These are phyloP conservation scores for Yponomeuta cagnagella DNA, from an alignment of 2,888 invertebrate genomes.

Conservation along the genomic window DNA sequence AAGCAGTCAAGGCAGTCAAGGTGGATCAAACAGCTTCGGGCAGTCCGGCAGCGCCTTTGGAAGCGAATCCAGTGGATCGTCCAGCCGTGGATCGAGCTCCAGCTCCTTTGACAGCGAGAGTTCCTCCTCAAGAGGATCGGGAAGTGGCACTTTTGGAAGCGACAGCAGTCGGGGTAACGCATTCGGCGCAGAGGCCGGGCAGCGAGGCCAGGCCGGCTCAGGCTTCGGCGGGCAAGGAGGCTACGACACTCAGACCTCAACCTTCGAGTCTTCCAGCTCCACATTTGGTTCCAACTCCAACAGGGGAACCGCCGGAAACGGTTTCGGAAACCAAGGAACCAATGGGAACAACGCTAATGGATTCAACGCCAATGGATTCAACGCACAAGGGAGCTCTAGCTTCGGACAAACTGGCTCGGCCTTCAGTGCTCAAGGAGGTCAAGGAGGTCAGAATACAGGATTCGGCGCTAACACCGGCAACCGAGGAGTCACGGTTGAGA, in stretches of 20 bases:
- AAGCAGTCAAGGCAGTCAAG: neutral
- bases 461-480: constrained; percentile 15
- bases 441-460: constrained; percentile 13
- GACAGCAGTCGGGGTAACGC: neutral
- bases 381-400: constrained; percentile 19
- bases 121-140: neutral
- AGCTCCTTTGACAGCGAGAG: neutral
- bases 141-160: neutral
- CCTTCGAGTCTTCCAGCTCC: neutral
- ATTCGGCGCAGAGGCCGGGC: constrained; percentile 21
- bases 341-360: constrained; percentile 11
- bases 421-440: constrained; percentile 17
- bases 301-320: constrained; percentile 17
- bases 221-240: neutral
- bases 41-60: constrained; percentile 4
- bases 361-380: constrained; percentile 15
- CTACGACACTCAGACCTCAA: neutral
- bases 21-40: neutral
- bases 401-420: constrained; percentile 17
- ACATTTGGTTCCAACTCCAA: constrained; percentile 3
- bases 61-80: neutral
- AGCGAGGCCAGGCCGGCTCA: constrained; percentile 31
- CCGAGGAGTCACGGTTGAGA: constrained; percentile 22
- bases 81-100: neutral
- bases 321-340: constrained; percentile 20